phyloP scores from a whole-genome alignment of 2,113 vertebrate genomes.

The Menidia beryllina region DNA sequence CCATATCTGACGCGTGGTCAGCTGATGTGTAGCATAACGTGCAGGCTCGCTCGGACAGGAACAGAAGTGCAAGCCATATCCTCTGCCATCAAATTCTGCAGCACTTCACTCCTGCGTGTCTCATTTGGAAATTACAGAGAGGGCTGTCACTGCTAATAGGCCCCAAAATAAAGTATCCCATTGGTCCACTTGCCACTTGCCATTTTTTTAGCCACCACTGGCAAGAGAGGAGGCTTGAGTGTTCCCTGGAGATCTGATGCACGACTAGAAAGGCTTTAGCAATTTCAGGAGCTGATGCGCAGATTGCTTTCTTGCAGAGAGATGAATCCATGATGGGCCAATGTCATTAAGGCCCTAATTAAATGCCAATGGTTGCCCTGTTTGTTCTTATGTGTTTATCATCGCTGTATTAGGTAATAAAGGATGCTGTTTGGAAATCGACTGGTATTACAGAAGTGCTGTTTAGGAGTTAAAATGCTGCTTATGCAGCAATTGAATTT shows the following conservation, averaged over 20 bases:
- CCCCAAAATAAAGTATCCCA: slow-evolving; percentile 56
- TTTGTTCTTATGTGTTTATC: slow-evolving; percentile 51
- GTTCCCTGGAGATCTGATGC: slow-evolving; percentile 34
- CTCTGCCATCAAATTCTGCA: slow-evolving; percentile 3
- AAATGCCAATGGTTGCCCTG: slow-evolving; percentile 54
- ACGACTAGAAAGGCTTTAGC: slow-evolving; percentile 14
- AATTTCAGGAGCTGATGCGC: slow-evolving; percentile 36
- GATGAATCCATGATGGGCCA: slow-evolving; percentile 50
- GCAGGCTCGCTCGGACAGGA: background rate
- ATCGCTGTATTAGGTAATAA: slow-evolving; percentile 26
- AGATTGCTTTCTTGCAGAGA: slow-evolving; percentile 65
- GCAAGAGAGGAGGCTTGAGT: slow-evolving; percentile 40
- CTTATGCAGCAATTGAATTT: slow-evolving; percentile 14
- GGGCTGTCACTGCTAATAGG: slow-evolving; percentile 48
- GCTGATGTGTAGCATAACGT: background rate
- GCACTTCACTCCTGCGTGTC: slow-evolving; percentile 18
- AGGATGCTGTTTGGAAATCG: slow-evolving; percentile 25
- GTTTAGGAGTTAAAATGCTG: background rate
- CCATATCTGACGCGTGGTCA: slow-evolving; percentile 3
- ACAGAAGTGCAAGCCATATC: background rate
- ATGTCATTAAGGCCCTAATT: slow-evolving; percentile 71
- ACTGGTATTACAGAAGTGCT: slow-evolving; percentile 14
- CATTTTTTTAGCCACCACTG: slow-evolving; percentile 22
- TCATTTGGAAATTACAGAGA: slow-evolving; percentile 33
- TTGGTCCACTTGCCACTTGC: slow-evolving; percentile 59